Base-by-base conservation (phyloP, 2,797 vertebrate genomes). In the Eulemur mongoz region DNA sequence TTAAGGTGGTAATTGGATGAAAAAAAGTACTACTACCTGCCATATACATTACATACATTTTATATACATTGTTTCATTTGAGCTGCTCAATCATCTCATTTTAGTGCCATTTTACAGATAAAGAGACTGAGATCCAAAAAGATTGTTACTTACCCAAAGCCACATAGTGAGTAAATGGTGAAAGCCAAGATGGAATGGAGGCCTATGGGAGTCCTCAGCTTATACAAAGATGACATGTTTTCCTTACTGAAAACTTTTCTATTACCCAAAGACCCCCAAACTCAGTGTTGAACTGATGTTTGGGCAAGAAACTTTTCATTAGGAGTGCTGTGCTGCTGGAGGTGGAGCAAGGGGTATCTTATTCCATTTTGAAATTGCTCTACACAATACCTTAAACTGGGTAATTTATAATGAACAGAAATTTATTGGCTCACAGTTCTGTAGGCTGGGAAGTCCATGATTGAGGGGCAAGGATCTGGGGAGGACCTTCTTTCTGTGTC, bases 21-120 rank as follows among this genome's bases (percentile, higher is more conserved):
- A 70, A 40, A 40, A 59, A 70, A 27, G 32, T 91, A 72, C 30
- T 94, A 76, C 12, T 5, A 52, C 7, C 25, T 80, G 78, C 27
- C 6, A 63, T n/a, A 61, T 12, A 72, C 17, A 50, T 73, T 59
- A 63, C 38, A 57, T 83, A 22, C 4, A 45, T 67, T 91, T 78
- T 88, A 83, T 61, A 78, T 93, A 50, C 18, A 20, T 78, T 73
- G 10, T 85, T 25, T 89, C 50, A 91, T 63, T 80, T 95, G 82
- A 89, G 9, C 48, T 27, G 76, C 67, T 17, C 75, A 70, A 48
- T 9, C 38, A 59, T 27, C n/a, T 95, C 7, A 43, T 80, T 95
- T 96, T 92, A 92, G 59, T 80, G 23, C 45, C 54, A 59, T 85
- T 72, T 93, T 87, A 67, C 13, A 87, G 12, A 76, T 89, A 59